Evolutionary conservation across 1,140 invertebrate species (phyloP).

Genomic region (Drosophila pallidifrons): DNA sequence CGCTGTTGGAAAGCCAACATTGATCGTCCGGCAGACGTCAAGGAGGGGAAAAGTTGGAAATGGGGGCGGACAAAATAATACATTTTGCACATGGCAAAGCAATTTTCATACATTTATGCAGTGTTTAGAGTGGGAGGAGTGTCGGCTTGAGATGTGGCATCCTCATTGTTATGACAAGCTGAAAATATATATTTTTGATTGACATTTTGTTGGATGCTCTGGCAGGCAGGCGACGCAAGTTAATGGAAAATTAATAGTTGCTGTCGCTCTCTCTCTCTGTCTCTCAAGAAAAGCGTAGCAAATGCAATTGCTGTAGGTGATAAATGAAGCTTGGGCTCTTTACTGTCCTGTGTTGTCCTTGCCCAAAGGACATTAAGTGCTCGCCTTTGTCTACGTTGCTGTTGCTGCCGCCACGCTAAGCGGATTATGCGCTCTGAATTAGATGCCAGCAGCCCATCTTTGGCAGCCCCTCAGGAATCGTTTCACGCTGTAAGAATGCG

Average conservation of each 20-base stretch:
- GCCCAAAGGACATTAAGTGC: slow-evolving; percentile 41
- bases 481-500: not conserved
- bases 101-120: slow-evolving; percentile 47
- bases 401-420: slow-evolving; percentile 35
- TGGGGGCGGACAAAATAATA: slow-evolving; percentile 22
- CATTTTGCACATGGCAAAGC: slow-evolving; percentile 46
- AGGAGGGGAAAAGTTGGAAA: not conserved
- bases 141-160: slow-evolving; percentile 5
- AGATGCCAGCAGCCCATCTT: slow-evolving; percentile 27
- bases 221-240: slow-evolving; percentile 10
- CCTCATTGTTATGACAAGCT: slow-evolving; percentile 56
- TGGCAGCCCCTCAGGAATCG: not conserved
- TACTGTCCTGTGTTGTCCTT: not conserved
- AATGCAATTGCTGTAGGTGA: slow-evolving; percentile 20
- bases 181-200: slow-evolving; percentile 54
- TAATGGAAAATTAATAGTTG: slow-evolving; percentile 66
- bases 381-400: slow-evolving; percentile 16
- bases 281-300: not conserved
- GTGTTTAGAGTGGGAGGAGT: not conserved
- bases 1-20: slow-evolving; percentile 21
- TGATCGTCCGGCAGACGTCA: slow-evolving; percentile 13
- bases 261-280: not conserved
- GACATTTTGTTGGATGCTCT: slow-evolving; percentile 42
- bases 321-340: slow-evolving; percentile 10
- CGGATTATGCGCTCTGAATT: slow-evolving; percentile 64